These are phyloP conservation scores for Streblospio benedicti DNA, from an alignment of 1,140 invertebrate genomes.

Conservation along the genomic window DNA sequence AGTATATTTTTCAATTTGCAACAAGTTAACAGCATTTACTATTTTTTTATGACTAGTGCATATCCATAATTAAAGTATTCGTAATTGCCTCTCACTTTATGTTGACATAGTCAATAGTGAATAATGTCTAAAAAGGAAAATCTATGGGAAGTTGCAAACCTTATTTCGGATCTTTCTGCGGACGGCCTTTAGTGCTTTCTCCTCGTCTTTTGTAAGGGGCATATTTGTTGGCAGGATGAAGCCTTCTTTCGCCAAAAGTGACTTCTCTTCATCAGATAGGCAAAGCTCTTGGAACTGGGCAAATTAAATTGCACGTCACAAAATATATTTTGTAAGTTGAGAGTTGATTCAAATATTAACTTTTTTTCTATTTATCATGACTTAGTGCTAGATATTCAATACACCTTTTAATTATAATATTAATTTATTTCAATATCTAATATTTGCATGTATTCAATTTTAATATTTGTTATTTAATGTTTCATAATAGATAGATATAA, in stretches of 20 bases:
- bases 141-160: constrained; percentile 47
- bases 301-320: too few relatives aligned
- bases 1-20: background rate
- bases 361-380: too few relatives aligned
- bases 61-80: background rate
- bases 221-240: constrained; percentile 70
- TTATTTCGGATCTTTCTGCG: constrained; percentile 88
- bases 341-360: too few relatives aligned
- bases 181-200: constrained; percentile 78
- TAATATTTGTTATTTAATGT: too few relatives aligned
- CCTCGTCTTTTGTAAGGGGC: constrained; percentile 72
- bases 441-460: too few relatives aligned
- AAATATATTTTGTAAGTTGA: too few relatives aligned
- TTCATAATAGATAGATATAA: too few relatives aligned
- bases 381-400: too few relatives aligned
- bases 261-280: constrained; percentile 66
- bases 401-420: too few relatives aligned
- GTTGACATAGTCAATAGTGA: background rate
- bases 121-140: background rate
- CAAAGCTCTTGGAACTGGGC: constrained; percentile 38
- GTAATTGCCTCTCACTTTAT: background rate
- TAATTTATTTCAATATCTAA: too few relatives aligned
- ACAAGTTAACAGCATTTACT: background rate
- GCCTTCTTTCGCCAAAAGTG: constrained; percentile 71
- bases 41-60: too few relatives aligned